Conservation (phyloP, 2,888 invertebrate genomes). For the Melinopterus prodromus region DNA sequence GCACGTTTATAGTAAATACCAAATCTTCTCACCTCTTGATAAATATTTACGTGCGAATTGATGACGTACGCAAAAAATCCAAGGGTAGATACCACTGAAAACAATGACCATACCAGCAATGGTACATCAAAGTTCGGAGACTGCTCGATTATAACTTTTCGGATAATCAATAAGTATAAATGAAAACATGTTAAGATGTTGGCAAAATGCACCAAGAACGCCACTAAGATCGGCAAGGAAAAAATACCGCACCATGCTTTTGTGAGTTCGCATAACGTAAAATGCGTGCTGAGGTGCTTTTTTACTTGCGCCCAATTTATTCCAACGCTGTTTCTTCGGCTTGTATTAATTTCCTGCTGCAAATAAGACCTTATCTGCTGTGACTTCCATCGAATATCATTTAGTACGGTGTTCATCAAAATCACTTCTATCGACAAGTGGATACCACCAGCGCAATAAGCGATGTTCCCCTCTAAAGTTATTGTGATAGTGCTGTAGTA, state of each 20-base stretch:
- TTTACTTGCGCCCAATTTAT: not conserved
- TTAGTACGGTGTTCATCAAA: not conserved
- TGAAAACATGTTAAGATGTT: not conserved
- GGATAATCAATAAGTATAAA: not conserved
- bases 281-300: not conserved
- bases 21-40: too few relatives aligned
- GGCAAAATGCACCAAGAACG: not conserved
- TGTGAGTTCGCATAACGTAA: not conserved
- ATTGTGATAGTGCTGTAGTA: too few relatives aligned
- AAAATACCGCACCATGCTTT: conserved; percentile 7
- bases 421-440: too few relatives aligned
- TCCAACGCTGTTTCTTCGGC: not conserved
- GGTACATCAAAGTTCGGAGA: not conserved
- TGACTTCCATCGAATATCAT: not conserved
- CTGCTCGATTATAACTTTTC: not conserved
- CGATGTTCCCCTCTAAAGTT: too few relatives aligned
- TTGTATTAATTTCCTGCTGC: not conserved
- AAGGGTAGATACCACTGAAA: not conserved
- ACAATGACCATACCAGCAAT: not conserved
- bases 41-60: not conserved
- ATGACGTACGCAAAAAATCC: not conserved
- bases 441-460: too few relatives aligned
- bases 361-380: not conserved
- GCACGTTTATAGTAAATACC: too few relatives aligned
- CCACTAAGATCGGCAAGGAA: not conserved